These are phyloP conservation scores for Empis stercorea DNA, from an alignment of 2,888 invertebrate species.

Conservation along the genomic window DNA sequence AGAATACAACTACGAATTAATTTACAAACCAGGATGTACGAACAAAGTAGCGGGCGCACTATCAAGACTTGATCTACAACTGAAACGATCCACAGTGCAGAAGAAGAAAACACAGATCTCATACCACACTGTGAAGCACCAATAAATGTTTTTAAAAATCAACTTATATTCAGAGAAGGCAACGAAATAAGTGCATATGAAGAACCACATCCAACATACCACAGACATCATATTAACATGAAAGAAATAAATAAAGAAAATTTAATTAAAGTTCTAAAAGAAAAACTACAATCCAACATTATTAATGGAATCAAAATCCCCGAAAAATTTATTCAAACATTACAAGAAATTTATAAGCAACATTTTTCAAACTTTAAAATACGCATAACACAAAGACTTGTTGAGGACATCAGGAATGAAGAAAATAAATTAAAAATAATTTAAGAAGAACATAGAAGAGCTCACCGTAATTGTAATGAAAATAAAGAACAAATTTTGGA, in stretches of 20 bases:
- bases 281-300: not conserved
- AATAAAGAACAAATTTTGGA: slow-evolving; percentile 7
- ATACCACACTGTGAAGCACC: slow-evolving; percentile 13
- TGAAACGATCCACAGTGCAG: slow-evolving; percentile 3
- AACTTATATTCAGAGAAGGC: slow-evolving; percentile 10
- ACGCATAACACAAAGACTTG: slow-evolving; percentile 1
- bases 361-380: slow-evolving; percentile 1
- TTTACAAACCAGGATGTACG: slow-evolving; percentile 10
- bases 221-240: not conserved
- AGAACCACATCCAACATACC: slow-evolving; percentile 8
- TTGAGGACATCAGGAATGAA: not conserved
- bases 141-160: slow-evolving; percentile 12
- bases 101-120: slow-evolving; percentile 13
- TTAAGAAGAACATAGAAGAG: slow-evolving; percentile 3
- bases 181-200: slow-evolving; percentile 1
- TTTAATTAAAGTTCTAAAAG: not conserved
- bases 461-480: slow-evolving; percentile 7
- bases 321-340: no score
- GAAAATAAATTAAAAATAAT: slow-evolving; percentile 5
- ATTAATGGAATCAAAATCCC: slow-evolving; percentile 7
- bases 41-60: slow-evolving; percentile 9
- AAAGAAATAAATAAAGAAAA: not conserved
- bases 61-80: slow-evolving; percentile 1
- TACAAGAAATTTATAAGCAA: slow-evolving; percentile 6
- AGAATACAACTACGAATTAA: slow-evolving; percentile 10